Percentiles rank a stretch among this genome's conserved stretches.
Evolutionary conservation across 2,113 vertebrate species (phyloP).

Genomic region (Numenius arquata): DNA sequence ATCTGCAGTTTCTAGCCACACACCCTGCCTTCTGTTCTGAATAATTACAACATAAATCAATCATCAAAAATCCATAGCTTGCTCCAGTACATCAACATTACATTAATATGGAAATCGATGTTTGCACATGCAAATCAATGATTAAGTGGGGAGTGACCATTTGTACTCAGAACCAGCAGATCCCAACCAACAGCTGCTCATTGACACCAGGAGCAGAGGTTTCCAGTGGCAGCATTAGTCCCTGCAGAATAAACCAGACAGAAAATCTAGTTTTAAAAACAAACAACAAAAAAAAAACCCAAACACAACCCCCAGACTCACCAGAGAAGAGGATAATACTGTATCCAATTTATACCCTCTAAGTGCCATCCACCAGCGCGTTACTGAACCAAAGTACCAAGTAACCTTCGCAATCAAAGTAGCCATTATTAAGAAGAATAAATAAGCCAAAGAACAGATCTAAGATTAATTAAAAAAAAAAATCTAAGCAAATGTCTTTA

Average conservation of each 20-base stretch:
- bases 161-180: background rate
- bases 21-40: background rate
- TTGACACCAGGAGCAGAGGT: background rate
- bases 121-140: background rate
- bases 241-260: background rate
- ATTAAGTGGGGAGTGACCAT: background rate
- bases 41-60: background rate
- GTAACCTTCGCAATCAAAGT: background rate
- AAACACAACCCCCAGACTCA: background rate
- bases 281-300: background rate
- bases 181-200: background rate
- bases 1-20: background rate
- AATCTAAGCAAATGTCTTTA: background rate
- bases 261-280: accelerated
- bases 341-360: background rate
- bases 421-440: background rate
- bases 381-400: background rate
- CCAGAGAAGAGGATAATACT: background rate
- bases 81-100: background rate
- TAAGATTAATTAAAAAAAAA: background rate
- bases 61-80: background rate
- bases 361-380: background rate
- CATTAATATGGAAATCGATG: background rate
- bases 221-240: background rate
- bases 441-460: background rate